Evolutionary conservation across 2,888 invertebrate species (phyloP), one percentile per base, ranked within the genome.

Genomic region (Ormyrus nitidulus): DNA sequence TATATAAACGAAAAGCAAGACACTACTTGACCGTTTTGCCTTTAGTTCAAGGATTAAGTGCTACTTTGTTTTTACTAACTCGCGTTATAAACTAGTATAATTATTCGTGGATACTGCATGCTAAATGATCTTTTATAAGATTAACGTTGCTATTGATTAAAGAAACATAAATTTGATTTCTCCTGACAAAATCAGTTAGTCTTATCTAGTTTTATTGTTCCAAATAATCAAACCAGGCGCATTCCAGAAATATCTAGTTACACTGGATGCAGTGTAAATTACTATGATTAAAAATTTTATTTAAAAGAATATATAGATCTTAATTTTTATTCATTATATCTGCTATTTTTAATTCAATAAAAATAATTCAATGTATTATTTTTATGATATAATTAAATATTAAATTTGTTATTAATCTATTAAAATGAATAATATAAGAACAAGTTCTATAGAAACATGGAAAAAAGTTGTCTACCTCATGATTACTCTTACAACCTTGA

Each of bases 171-270:
- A 53, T 48, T 19, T 34, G 75, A 58, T 49, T 56, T 73, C 8
- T 46, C 11, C 44, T 6, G 44, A 51, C 51, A 58, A 51, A 74
- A 65, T 54, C 8, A 10, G 76, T 69, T 76, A 62, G 58, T 68
- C 72, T 66, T 66, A 78, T 71, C 65, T 66, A 66, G 66, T 72
- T 78, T 78, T 54, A 65, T 46, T 6, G 13, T 9, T 49, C 44
- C 10, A 9, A 10, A 46, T 10, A 44, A 69, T 59, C 59, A 11
- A 62, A 64, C 3, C 59, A n/a, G 53, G 8, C 13, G 58, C 13
- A 53, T 61, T 69, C 62, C n/a, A 56, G 61, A 62, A 64, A 69
- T 48, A 62, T 59, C 69, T 48, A 7, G 74, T 54, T 73, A 13
- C 48, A 34, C 6, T 34, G 34, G 34, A 34, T 34, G 34, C 34